These are phyloP conservation scores for Papilio dardanus DNA, from an alignment of 1,140 invertebrate genomes.

Conservation along the genomic window DNA sequence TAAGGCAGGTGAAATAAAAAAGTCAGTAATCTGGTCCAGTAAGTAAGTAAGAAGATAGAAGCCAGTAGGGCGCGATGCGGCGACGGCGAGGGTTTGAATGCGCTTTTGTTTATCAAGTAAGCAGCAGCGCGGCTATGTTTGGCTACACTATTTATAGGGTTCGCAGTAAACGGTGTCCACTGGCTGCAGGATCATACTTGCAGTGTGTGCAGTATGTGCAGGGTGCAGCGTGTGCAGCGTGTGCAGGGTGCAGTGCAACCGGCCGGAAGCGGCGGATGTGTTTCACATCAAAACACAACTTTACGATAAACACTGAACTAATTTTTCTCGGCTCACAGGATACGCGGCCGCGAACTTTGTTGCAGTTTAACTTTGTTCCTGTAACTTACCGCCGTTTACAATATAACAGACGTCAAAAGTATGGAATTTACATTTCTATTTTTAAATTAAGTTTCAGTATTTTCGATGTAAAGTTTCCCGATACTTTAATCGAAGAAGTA, in stretches of 20 bases:
- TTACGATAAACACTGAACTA: background rate
- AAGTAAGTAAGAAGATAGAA: conserved; percentile 34
- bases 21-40: background rate
- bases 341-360: background rate
- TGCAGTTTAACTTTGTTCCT: background rate
- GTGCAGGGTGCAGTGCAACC: background rate
- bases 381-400: too few species aligned
- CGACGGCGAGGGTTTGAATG: conserved; percentile 50
- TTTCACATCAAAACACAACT: background rate
- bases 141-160: conserved; percentile 44
- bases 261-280: conserved; percentile 11
- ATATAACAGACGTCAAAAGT: too few species aligned
- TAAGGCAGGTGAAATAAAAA: background rate
- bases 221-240: background rate
- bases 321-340: background rate
- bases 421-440: too few species aligned
- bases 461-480: too few species aligned
- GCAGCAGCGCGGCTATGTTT: conserved; percentile 40
- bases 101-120: conserved; percentile 47
- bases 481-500: too few species aligned
- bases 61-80: conserved; percentile 27
- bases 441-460: too few species aligned
- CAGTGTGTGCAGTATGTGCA: background rate
- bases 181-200: background rate
- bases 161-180: background rate